phyloP scores from a whole-genome alignment of 2,888 invertebrate species.

The Oasisia sp. region DNA sequence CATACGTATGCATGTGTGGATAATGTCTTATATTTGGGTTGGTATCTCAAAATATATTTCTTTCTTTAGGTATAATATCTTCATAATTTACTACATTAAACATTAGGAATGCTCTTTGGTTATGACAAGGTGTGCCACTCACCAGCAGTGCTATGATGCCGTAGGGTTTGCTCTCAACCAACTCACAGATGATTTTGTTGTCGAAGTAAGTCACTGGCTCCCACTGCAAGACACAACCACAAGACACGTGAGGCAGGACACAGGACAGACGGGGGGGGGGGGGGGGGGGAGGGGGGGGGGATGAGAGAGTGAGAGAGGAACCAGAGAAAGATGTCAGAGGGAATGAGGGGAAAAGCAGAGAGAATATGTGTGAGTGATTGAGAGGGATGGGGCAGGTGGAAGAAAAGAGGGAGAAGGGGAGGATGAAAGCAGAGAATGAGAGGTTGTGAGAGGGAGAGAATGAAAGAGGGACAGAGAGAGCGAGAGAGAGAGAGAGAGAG shows the following conservation, averaged over 20 bases:
- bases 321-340: neutral
- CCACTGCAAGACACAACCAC: constrained; percentile 70
- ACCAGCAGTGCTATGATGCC: constrained; percentile 69
- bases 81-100: too few species aligned
- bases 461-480: neutral
- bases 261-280: neutral
- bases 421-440: neutral
- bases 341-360: neutral
- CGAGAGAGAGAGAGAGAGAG: neutral
- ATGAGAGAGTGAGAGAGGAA: neutral
- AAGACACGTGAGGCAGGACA: neutral
- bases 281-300: neutral
- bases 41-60: too few species aligned
- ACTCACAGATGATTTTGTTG: constrained; percentile 91
- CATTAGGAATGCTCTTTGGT: too few species aligned
- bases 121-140: constrained; percentile 32
- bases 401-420: neutral
- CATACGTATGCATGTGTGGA: too few species aligned
- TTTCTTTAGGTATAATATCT: too few species aligned
- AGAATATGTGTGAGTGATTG: neutral
- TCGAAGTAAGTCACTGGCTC: constrained; percentile 89
- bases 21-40: too few species aligned
- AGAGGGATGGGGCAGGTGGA: too few species aligned
- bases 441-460: neutral
- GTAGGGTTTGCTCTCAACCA: constrained; percentile 89